Evolutionary conservation across 2,888 invertebrate species (phyloP).

Genomic region (Xestobium rufovillosum): DNA sequence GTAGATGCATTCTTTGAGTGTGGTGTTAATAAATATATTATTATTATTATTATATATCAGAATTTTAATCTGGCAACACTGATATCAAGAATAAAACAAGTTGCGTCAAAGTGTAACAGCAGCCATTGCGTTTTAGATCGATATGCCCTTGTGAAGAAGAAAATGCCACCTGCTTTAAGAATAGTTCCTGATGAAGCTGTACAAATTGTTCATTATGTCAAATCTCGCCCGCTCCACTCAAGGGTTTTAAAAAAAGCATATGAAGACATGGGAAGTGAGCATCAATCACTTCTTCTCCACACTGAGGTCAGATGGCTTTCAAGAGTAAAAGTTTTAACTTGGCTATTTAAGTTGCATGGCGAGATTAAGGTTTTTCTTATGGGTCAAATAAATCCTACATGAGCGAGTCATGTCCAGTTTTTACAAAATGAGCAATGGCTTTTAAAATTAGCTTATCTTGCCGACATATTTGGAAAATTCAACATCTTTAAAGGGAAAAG

Average conservation of each 20-base stretch:
- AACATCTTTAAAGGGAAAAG: conserved; percentile 1
- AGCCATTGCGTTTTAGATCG: conserved; percentile 15
- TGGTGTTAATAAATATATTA: too few relatives aligned
- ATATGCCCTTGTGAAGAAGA: conserved; percentile 11
- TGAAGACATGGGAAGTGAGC: conserved; percentile 5
- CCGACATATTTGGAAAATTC: conserved; percentile 2
- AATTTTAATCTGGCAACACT: too few relatives aligned
- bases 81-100: too few relatives aligned
- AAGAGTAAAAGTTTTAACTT: too few relatives aligned
- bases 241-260: too few relatives aligned
- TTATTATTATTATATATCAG: too few relatives aligned
- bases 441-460: conserved; percentile 1
- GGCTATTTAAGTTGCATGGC: too few relatives aligned
- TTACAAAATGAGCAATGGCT: conserved; percentile 3
- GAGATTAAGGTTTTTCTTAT: too few relatives aligned
- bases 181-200: conserved; percentile 9
- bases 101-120: too few relatives aligned
- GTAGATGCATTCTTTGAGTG: too few relatives aligned
- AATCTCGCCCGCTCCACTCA: conserved; percentile 2
- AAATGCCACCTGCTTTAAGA: conserved; percentile 7
- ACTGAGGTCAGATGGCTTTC: conserved; percentile 6
- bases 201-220: conserved; percentile 5
- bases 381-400: background rate
- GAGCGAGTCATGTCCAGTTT: too few relatives aligned
- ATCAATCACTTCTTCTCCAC: conserved; percentile 3